Percentiles rank a stretch among this genome's conserved stretches.
Conservation (phyloP, 2,888 invertebrate genomes). For the Subacronicta megacephala region DNA sequence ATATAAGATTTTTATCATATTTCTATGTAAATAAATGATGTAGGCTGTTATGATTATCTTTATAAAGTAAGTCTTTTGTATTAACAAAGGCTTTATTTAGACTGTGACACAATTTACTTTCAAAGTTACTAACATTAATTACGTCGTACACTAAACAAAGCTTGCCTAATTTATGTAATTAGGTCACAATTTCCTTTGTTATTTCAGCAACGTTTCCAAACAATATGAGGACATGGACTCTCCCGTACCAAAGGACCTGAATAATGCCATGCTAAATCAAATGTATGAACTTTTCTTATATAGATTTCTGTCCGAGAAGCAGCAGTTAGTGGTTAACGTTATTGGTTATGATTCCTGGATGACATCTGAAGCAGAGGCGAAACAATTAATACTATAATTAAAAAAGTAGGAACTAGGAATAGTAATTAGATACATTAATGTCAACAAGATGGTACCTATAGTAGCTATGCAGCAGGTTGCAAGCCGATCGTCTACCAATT, state of each 20-base stretch:
- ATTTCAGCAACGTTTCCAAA: slow-evolving; percentile 31
- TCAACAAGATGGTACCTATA: neutral
- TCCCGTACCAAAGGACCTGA: slow-evolving; percentile 2
- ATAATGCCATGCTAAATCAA: neutral
- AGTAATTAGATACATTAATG: neutral
- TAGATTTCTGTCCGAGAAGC: slow-evolving; percentile 14
- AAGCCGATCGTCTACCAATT: neutral
- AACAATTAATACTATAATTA: neutral
- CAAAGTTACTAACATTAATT: neutral
- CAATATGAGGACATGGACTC: slow-evolving; percentile 5
- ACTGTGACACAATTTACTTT: neutral
- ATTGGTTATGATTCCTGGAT: neutral
- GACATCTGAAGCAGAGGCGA: neutral
- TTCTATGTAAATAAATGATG: neutral
- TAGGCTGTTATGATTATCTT: no score
- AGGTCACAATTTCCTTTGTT: slow-evolving; percentile 35
- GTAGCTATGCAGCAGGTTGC: slow-evolving; percentile 9
- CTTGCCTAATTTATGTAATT: slow-evolving; percentile 14
- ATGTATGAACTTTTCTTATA: slow-evolving; percentile 31
- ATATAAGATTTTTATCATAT: neutral
- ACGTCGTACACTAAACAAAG: slow-evolving; percentile 18
- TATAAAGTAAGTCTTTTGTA: neutral
- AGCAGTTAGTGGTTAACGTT: no score
- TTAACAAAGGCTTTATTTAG: neutral
- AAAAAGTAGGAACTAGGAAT: neutral